Evolutionary conservation across 2,797 vertebrate genomes (phyloP).

Genomic region (Petrocephalus sullivani): DNA sequence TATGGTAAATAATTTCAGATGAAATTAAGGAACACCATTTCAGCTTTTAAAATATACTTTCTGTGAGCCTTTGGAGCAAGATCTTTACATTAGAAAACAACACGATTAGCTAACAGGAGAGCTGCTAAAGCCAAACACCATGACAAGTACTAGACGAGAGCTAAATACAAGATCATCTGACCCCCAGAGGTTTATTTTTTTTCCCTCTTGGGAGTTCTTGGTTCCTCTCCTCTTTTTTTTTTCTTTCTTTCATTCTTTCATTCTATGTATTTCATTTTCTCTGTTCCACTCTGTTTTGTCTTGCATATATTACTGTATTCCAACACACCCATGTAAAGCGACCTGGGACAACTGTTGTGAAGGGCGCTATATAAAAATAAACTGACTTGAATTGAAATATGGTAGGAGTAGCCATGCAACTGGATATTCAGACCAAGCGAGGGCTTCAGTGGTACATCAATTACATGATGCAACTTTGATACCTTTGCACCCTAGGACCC

Average conservation of each 20-base stretch:
- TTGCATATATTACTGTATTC: too few species aligned
- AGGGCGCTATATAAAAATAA: too few species aligned
- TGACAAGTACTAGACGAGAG: not conserved
- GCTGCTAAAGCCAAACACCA: not conserved
- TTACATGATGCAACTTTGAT: not conserved
- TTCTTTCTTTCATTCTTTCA: too few species aligned
- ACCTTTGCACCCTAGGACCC: not conserved
- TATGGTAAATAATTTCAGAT: not conserved
- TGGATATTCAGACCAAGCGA: not conserved
- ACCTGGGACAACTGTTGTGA: too few species aligned
- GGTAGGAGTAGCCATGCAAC: not conserved
- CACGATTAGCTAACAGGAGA: not conserved
- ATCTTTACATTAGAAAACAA: not conserved
- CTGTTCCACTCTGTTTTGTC: too few species aligned
- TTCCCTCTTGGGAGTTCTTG: too few species aligned
- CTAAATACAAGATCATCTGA: not conserved
- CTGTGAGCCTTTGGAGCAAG: not conserved
- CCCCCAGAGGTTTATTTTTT: too few species aligned
- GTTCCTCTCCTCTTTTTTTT: too few species aligned
- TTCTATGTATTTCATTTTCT: too few species aligned
- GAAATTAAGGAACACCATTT: not conserved
- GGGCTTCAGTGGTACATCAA: not conserved
- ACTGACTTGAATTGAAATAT: not conserved
- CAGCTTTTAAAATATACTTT: not conserved
- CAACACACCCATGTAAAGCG: too few species aligned